phyloP scores from a whole-genome alignment of 1,140 invertebrate species.

The Venturia canescens region DNA sequence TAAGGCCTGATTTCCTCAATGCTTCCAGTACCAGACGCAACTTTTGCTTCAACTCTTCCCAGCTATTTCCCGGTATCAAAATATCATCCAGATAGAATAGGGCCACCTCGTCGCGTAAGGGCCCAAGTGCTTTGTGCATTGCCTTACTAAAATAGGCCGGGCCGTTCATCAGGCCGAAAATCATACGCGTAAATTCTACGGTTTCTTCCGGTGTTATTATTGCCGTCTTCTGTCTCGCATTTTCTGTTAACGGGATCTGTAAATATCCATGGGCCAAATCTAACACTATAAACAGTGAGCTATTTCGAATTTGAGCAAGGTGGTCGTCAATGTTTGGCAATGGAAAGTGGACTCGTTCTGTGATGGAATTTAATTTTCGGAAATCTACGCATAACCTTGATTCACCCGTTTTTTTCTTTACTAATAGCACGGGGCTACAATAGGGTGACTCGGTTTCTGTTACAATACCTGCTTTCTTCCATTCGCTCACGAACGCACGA shows the following conservation, averaged over 20 bases:
- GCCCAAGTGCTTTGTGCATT: neutral
- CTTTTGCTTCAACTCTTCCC: conserved; percentile 53
- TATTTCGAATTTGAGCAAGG: neutral
- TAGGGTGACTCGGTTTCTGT: conserved; percentile 31
- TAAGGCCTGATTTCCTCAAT: neutral
- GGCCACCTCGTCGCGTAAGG: neutral
- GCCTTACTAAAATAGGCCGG: neutral
- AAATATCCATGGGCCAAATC: conserved; percentile 36
- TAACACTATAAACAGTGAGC: conserved; percentile 22
- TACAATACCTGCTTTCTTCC: conserved; percentile 27
- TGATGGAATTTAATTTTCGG: neutral
- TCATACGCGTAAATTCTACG: conserved; percentile 42
- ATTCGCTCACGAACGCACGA: conserved; percentile 25
- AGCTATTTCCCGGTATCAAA: conserved; percentile 3
- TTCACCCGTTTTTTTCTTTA: conserved; percentile 25
- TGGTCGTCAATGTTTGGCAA: neutral
- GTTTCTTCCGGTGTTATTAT: conserved; percentile 44
- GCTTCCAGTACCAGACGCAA: conserved; percentile 53
- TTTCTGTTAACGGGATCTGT: neutral
- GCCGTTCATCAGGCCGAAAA: conserved; percentile 47
- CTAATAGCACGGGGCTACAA: conserved; percentile 23
- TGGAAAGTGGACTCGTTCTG: neutral
- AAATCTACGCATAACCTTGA: neutral
- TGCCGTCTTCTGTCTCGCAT: neutral
- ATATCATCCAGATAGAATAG: neutral